Conservation (phyloP, 2,797 vertebrate genomes). For the Pelobates cultripes region DNA sequence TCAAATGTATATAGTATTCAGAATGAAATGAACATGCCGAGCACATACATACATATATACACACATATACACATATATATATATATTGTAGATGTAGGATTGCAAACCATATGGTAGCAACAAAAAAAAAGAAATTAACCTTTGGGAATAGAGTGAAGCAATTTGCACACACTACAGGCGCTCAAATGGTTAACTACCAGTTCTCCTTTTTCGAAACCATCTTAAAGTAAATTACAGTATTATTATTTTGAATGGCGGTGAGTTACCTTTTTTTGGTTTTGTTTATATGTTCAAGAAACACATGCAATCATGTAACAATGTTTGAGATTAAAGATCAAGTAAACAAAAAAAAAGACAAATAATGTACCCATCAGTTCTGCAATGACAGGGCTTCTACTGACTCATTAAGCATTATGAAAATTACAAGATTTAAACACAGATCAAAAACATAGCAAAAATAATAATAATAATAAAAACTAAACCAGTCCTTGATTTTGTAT, state of each 20-base stretch:
- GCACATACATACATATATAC: not conserved
- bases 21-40: not conserved
- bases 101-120: not conserved
- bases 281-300: not conserved
- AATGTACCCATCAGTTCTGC: not conserved
- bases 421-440: not conserved
- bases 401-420: not conserved
- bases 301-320: not conserved
- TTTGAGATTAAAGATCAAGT: not conserved
- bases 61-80: too few species aligned
- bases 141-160: not conserved
- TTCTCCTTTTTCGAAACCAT: not conserved
- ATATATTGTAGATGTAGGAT: too few species aligned
- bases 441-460: not conserved
- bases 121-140: not conserved
- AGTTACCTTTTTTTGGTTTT: not conserved
- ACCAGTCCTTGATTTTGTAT: constrained; percentile 58
- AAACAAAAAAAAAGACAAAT: not conserved
- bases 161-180: not conserved
- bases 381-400: not conserved
- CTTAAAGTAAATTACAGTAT: not conserved
- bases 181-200: not conserved
- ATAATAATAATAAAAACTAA: not conserved
- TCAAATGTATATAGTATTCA: too few species aligned
- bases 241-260: too few species aligned